Base-by-base conservation (phyloP, 2,113 vertebrate genomes). In the Callaeas wilsoni region DNA sequence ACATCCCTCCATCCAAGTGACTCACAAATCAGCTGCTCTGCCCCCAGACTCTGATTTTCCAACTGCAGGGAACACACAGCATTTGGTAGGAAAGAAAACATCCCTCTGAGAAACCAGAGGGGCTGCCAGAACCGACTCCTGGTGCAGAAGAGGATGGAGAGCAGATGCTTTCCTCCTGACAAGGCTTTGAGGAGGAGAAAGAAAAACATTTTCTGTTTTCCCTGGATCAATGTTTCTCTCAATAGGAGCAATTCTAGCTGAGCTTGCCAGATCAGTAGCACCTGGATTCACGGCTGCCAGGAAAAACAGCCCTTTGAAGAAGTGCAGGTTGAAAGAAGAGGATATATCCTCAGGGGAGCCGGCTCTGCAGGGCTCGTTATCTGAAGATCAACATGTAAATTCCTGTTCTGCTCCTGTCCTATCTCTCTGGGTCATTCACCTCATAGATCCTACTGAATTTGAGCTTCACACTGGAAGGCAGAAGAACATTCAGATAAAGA, bases 261-360 rank as follows among this genome's bases (percentile, higher is more conserved):
- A 87, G 62, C 68, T 27, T 84, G 87, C 92, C 92, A 94, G 90
- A 68, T 73, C 81, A 53, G 94, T 76, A 97, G 94, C 92, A 96
- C 96, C 92, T 96, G 92, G 75, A 94, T 63, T 65, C 35, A 8
- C 1, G 7, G 62, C 49, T 90, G 84, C 77, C 91, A 95, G 91
- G 42, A 87, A 92, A 92, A 96, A 69, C 78, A 92, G 64, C 9
- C 63, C 76, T 96, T 91, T 93, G 86, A 95, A 93, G 95, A 70
- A 52, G 41, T 6, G 64, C 42, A 68, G 42, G 39, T 41, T 83
- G 93, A 52, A 86, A 91, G 91, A 59, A 14, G 74, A 95, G 67
- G 55, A 47, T 75, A 27, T 97, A 63, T 63, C 95, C 94, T 49
- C 55, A 37, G 86, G 90, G 81, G 57, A 90, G 57, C 3, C 16